A percentile compares a stretch with the other conserved stretches of the same genome.
Evolutionary conservation across 2,797 vertebrate species (phyloP).

Genomic region (Syndactyla subalaris): DNA sequence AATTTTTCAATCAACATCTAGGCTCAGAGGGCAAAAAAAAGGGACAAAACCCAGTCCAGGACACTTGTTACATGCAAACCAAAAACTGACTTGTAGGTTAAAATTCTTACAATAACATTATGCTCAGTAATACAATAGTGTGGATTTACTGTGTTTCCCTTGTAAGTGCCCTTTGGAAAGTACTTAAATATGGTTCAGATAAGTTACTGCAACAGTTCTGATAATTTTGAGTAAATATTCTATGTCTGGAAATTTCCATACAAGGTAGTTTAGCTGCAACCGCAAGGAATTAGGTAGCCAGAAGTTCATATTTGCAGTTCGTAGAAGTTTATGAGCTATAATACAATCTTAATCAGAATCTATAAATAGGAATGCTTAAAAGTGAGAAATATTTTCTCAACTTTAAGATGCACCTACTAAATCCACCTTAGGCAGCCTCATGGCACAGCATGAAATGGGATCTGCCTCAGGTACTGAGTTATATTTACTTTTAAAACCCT

Average conservation of each 20-base stretch:
- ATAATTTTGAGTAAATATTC: background rate
- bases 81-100: background rate
- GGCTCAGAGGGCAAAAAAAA: background rate
- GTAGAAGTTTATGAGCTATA: background rate
- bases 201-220: background rate
- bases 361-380: background rate
- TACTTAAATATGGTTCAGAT: background rate
- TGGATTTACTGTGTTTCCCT: background rate
- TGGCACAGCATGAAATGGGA: background rate
- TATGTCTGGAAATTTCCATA: background rate
- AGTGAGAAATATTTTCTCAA: background rate
- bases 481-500: conserved; percentile 20
- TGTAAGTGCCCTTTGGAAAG: background rate
- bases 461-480: background rate
- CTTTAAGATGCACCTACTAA: background rate
- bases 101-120: background rate
- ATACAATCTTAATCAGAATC: background rate
- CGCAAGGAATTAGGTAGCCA: background rate
- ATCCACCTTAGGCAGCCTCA: conserved; percentile 12
- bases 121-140: background rate
- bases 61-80: background rate
- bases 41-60: background rate
- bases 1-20: background rate
- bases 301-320: background rate
- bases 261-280: background rate